Evolutionary conservation across 2,888 invertebrate species (phyloP).

Genomic region (Drosophila rellima): DNA sequence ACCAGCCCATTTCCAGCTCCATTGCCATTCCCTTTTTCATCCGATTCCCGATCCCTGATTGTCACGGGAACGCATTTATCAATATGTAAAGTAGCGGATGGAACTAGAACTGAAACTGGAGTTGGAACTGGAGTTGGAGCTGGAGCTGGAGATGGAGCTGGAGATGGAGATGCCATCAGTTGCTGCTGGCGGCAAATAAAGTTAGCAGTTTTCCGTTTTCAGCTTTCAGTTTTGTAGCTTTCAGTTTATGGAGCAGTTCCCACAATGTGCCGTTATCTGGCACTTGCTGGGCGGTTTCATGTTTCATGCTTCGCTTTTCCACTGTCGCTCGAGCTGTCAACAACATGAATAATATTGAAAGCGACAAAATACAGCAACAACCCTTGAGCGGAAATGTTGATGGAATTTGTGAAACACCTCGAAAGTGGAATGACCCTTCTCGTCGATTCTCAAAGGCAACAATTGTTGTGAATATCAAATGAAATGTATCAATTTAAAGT

Average conservation of each 20-base stretch:
- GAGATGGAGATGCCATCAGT: conserved; percentile 14
- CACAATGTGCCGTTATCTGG: conserved; percentile 74
- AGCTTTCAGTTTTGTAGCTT: conserved; percentile 42
- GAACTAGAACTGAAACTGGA: conserved; percentile 10
- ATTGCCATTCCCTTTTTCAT: conserved; percentile 37
- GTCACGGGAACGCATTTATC: conserved; percentile 43
- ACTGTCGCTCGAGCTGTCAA: conserved; percentile 66
- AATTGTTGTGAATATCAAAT: neutral
- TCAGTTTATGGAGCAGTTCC: conserved; percentile 45
- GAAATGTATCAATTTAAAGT: neutral
- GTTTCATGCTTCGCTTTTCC: conserved; percentile 72
- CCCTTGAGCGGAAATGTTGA: conserved; percentile 6
- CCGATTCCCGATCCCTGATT: conserved; percentile 18
- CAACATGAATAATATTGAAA: conserved; percentile 65
- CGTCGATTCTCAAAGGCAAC: neutral
- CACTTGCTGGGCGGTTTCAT: conserved; percentile 72
- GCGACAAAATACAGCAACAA: conserved; percentile 42
- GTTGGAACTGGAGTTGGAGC: conserved; percentile 16
- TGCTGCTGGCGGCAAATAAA: conserved; percentile 43
- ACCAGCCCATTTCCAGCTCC: conserved; percentile 13
- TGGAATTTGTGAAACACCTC: conserved; percentile 16
- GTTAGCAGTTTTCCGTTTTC: conserved; percentile 33
- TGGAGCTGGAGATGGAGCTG: conserved; percentile 11
- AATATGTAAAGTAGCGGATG: conserved; percentile 41
- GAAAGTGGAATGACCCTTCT: conserved; percentile 13